These are phyloP conservation scores for Enteromius argenteus DNA, from an alignment of 2,797 vertebrate species.

Conservation along the genomic window DNA sequence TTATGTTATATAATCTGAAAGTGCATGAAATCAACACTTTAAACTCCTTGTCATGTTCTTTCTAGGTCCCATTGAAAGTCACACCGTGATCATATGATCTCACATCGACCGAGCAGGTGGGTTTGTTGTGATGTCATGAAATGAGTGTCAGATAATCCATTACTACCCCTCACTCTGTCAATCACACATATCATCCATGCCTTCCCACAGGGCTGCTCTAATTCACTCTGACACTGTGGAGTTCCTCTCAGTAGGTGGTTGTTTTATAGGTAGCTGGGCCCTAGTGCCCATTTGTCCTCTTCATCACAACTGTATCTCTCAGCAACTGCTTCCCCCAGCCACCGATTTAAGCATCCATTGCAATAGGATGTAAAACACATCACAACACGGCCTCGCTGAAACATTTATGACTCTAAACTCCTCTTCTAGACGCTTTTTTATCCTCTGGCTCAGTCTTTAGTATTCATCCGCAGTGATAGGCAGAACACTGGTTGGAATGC, in stretches of 20 bases:
- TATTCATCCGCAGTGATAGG: constrained; percentile 16
- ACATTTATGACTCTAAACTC: constrained; percentile 40
- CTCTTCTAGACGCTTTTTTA: constrained; percentile 7
- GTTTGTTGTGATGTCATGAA: constrained; percentile 39
- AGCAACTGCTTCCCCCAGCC: not conserved
- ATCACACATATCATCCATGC: constrained; percentile 40
- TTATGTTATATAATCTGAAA: not conserved
- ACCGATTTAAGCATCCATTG: constrained; percentile 15
- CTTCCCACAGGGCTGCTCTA: constrained; percentile 15
- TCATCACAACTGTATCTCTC: not conserved
- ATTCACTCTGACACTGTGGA: constrained; percentile 36
- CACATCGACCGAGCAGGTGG: constrained; percentile 33
- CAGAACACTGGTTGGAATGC: constrained; percentile 24
- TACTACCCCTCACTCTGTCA: constrained; percentile 27
- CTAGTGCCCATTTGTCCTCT: constrained; percentile 18
- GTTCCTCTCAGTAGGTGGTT: constrained; percentile 34
- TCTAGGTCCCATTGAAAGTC: constrained; percentile 16
- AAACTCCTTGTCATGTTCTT: constrained; percentile 11
- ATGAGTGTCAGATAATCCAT: constrained; percentile 46
- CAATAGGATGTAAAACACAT: constrained; percentile 27
- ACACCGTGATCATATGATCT: constrained; percentile 33
- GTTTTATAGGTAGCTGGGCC: constrained; percentile 14
- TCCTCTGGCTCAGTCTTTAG: constrained; percentile 20
- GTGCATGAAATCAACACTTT: not conserved
- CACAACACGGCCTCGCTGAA: constrained; percentile 8